Evolutionary conservation across 2,888 invertebrate species (phyloP).

Genomic region (Autographa pulchrina): DNA sequence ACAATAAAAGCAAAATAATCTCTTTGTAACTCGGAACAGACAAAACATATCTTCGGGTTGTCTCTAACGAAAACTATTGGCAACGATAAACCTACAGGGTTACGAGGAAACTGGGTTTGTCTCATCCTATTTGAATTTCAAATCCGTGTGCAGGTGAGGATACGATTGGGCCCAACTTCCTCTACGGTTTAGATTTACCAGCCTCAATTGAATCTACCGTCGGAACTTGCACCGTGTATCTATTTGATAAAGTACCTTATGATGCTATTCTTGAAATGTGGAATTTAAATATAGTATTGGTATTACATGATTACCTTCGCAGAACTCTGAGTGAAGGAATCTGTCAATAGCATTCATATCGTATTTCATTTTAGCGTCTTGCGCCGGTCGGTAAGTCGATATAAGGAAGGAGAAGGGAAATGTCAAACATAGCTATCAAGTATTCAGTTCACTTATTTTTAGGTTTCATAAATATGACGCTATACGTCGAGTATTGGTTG

Average conservation of each 20-base stretch:
- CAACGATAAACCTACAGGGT: conserved; percentile 76
- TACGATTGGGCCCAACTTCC: conserved; percentile 82
- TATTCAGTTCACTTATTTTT: conserved; percentile 5
- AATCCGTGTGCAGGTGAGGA: conserved; percentile 84
- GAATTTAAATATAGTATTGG: neutral
- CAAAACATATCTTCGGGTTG: conserved; percentile 25
- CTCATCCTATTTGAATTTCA: conserved; percentile 86
- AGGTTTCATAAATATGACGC: neutral
- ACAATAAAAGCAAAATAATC: conserved; percentile 57
- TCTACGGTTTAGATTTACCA: conserved; percentile 82
- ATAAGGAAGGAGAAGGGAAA: conserved; percentile 3
- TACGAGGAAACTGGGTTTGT: conserved; percentile 78
- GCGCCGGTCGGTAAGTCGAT: neutral
- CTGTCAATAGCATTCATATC: conserved; percentile 7
- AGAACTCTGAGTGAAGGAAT: neutral
- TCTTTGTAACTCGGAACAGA: conserved; percentile 47
- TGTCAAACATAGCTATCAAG: conserved; percentile 5
- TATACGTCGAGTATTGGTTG: neutral
- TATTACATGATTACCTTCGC: neutral
- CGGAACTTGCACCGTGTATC: conserved; percentile 69
- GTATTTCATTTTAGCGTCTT: conserved; percentile 5
- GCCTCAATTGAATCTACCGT: conserved; percentile 82
- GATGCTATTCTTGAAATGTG: conserved; percentile 15
- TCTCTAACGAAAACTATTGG: conserved; percentile 65
- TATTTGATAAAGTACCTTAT: conserved; percentile 71